A percentile compares a stretch with the other conserved stretches of the same genome.
Conservation (phyloP, 2,888 invertebrate species). For the Drosophila kanekoi region DNA sequence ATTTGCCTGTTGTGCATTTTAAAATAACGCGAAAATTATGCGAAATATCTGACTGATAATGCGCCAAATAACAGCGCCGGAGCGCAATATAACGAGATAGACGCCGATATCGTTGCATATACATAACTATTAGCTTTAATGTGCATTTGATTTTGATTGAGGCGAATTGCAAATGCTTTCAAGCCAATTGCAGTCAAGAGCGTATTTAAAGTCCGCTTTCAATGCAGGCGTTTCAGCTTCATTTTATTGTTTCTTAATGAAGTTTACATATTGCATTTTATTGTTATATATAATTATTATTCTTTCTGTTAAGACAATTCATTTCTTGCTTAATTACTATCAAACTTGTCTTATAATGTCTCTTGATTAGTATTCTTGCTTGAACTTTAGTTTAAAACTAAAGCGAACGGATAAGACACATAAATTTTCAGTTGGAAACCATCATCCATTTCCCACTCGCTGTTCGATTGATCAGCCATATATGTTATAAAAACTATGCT, state of each 20-base stretch:
- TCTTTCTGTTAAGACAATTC: too few relatives aligned
- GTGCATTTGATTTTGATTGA: constrained; percentile 33
- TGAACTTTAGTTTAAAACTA: too few relatives aligned
- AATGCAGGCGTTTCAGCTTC: not conserved
- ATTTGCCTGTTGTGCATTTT: constrained; percentile 67
- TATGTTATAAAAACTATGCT: too few relatives aligned
- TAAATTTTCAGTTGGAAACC: too few relatives aligned
- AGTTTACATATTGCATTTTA: not conserved
- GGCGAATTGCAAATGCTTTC: constrained; percentile 2
- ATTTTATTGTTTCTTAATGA: not conserved
- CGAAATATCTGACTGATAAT: constrained; percentile 51
- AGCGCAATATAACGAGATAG: constrained; percentile 36
- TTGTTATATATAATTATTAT: not conserved
- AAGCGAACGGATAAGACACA: too few relatives aligned
- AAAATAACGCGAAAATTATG: constrained; percentile 73
- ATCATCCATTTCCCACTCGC: too few relatives aligned
- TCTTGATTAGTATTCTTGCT: too few relatives aligned
- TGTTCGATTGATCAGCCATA: too few relatives aligned
- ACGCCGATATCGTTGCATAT: constrained; percentile 21
- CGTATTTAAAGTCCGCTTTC: not conserved
- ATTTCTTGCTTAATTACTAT: too few relatives aligned
- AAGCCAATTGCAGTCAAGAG: not conserved
- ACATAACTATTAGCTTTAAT: constrained; percentile 15
- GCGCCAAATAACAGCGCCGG: constrained; percentile 34
- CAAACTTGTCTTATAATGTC: too few relatives aligned